These are phyloP conservation scores for Pyrgus malvae DNA, from an alignment of 2,888 invertebrate genomes.

Conservation along the genomic window DNA sequence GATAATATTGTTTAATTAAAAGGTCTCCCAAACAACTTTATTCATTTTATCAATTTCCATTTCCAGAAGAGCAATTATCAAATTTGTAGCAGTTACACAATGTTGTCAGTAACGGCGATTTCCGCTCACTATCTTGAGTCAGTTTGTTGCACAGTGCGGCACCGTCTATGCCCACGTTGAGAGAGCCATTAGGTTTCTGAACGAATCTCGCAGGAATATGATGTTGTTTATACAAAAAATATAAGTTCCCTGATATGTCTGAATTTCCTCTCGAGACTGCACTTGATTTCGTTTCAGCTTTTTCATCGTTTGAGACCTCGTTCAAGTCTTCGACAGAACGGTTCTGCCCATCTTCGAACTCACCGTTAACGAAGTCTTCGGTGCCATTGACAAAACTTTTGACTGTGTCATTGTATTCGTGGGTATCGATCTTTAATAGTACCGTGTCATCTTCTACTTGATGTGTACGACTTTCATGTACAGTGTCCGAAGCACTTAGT, in stretches of 20 bases:
- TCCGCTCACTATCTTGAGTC: slow-evolving; percentile 22
- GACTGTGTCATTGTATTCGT: slow-evolving; percentile 45
- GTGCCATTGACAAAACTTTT: slow-evolving; percentile 40
- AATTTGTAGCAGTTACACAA: slow-evolving; percentile 42
- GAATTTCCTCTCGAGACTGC: too few relatives aligned
- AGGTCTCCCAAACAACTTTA: too few relatives aligned
- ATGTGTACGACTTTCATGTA: slow-evolving; percentile 10
- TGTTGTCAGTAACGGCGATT: slow-evolving; percentile 34
- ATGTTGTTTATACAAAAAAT: slow-evolving; percentile 38
- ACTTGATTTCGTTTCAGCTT: neutral
- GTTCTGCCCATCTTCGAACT: slow-evolving; percentile 31
- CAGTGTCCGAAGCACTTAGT: neutral
- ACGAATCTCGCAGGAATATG: slow-evolving; percentile 46
- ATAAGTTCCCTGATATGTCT: slow-evolving; percentile 38
- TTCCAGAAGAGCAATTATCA: slow-evolving; percentile 23
- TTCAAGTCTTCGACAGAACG: too few relatives aligned
- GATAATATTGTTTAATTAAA: too few relatives aligned
- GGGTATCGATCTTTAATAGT: slow-evolving; percentile 44
- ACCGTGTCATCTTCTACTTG: slow-evolving; percentile 39
- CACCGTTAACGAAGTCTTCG: slow-evolving; percentile 43
- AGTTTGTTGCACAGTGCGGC: slow-evolving; percentile 40
- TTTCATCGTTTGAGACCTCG: neutral
- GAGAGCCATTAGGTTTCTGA: slow-evolving; percentile 41
- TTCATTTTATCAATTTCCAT: neutral
- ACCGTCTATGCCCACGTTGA: slow-evolving; percentile 45